Evolutionary conservation across 64 coral and sea anemone genomes (phyloP), one percentile per base, ranked within the genome.

Genomic region (Montipora sp.): DNA sequence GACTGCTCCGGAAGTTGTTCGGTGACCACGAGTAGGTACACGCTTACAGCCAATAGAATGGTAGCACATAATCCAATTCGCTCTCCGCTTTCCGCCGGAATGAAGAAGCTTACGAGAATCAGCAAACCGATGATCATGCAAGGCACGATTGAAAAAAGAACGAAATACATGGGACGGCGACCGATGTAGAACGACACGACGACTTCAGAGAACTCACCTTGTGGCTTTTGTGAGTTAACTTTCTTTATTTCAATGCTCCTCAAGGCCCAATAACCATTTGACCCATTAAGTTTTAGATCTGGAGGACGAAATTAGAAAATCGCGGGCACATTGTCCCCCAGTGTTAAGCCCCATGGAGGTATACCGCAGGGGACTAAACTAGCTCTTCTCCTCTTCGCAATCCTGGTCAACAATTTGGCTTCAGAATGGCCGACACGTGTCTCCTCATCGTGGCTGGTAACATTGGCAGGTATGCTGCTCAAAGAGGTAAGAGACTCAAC

Each of bases 21-120:
- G 57, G 88, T 49, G 23, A 90, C 59, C 5, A 79, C 16, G 15
- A 90, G 15, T 0, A 90, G 43, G 44, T 79, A 90, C 1, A 80
- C 75, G 36, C 88, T 90, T 0, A 79, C 59, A 13, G 74, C 24
- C 0, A 90, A 19, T 3, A 90, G 57, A 60, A 90, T 90, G 20
- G 88, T 90, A 9, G 22, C 15, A 45, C 75, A 65, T 11, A 89
- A 77, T 11, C 87, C 87, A 16, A 89, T 65, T 4, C 87, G 53
- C 9, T 89, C 87, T 4, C 87, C 87, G 22, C 55, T 88, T 44
- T 88, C 86, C 16, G 48, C 48, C 14, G 86, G 86, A 16, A 88
- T 74, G 18, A 79, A 78, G 46, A 89, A 89, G 44, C 74, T 89
- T 12, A 78, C 75, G 12, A 89, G 75, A 53, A 79, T 79, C 75